Evolutionary conservation across 2,888 invertebrate genomes (phyloP).

Genomic region (Stenurella melanura): DNA sequence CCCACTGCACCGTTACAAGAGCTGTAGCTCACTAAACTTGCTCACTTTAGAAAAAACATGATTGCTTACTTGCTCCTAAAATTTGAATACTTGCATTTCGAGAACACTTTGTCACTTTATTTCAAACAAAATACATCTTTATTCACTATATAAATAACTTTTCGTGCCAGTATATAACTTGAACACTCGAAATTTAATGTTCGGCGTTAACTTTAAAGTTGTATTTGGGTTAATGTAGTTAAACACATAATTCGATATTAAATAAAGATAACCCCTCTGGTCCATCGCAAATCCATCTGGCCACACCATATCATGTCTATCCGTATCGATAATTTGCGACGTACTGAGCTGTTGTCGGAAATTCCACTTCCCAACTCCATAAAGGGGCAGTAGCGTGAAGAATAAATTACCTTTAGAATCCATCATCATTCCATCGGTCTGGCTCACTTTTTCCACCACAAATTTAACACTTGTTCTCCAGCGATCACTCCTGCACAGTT

Average conservation of each 20-base stretch:
- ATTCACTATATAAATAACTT: conserved; percentile 58
- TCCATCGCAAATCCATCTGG: conserved; percentile 82
- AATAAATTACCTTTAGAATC: conserved; percentile 80
- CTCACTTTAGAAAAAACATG: too few relatives aligned
- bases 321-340: conserved; percentile 74
- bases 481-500: conserved; percentile 65
- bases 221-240: conserved; percentile 53
- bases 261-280: conserved; percentile 78
- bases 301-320: conserved; percentile 81
- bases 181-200: conserved; percentile 59
- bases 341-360: conserved; percentile 75
- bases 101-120: background rate
- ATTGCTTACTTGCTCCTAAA: too few relatives aligned
- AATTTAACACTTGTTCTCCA: conserved; percentile 62
- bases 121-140: background rate
- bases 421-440: conserved; percentile 83
- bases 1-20: too few relatives aligned
- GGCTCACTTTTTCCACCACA: conserved; percentile 77
- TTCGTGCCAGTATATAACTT: conserved; percentile 58
- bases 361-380: conserved; percentile 83
- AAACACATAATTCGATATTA: conserved; percentile 75
- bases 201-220: conserved; percentile 45
- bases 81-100: too few relatives aligned
- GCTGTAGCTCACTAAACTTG: too few relatives aligned
- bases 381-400: conserved; percentile 80